Percentiles rank a stretch among this genome's conserved stretches.
Conservation (phyloP, 2,113 vertebrate species). For the Coracopsis vasa region DNA sequence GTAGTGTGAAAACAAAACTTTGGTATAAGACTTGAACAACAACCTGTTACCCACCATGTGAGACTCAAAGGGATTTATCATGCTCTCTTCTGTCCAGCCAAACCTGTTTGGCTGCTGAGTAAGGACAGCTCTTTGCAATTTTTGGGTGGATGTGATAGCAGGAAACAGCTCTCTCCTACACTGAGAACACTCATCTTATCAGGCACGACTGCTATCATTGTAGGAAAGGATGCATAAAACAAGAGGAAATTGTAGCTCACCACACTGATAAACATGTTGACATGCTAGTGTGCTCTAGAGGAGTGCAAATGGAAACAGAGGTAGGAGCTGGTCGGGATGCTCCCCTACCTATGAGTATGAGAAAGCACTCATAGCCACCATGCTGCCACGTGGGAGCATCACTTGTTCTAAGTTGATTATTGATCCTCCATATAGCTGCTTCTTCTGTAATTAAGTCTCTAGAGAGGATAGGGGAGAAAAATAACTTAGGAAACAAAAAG, state of each 20-base stretch:
- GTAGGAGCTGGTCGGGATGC: not conserved
- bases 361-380: not conserved
- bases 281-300: not conserved
- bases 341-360: not conserved
- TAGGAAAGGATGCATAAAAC: not conserved
- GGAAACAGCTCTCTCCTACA: not conserved
- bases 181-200: rapidly evolving
- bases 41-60: not conserved
- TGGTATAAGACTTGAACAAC: not conserved
- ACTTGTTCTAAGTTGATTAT: not conserved
- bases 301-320: not conserved
- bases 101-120: not conserved
- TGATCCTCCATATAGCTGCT: not conserved
- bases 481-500: not conserved
- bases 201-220: not conserved
- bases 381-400: not conserved
- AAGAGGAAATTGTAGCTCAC: not conserved
- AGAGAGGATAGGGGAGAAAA: not conserved
- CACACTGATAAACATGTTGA: not conserved
- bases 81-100: not conserved
- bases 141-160: not conserved
- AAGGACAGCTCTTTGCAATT: not conserved
- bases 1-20: not conserved
- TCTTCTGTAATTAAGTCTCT: slow-evolving; percentile 18
- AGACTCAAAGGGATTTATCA: not conserved